Percentiles rank a stretch among this genome's conserved stretches.
phyloP scores from a whole-genome alignment of 2,113 vertebrate genomes.

The Tupaia chinensis region DNA sequence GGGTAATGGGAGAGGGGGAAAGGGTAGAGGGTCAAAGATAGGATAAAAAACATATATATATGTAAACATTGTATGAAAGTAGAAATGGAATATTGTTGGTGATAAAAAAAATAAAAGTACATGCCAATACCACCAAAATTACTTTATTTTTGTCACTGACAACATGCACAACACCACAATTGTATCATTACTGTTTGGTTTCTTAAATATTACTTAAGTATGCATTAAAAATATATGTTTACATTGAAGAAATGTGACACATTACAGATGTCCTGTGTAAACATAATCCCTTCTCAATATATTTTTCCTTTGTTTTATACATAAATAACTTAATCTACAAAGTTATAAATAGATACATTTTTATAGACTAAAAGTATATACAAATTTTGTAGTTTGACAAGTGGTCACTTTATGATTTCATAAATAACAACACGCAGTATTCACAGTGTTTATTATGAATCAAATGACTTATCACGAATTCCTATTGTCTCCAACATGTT shows the following conservation, averaged over 20 bases:
- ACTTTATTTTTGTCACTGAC: conserved; percentile 72
- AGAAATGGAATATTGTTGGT: too few relatives aligned
- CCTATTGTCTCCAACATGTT: not conserved
- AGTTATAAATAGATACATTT: conserved; percentile 69
- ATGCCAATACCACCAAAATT: conserved; percentile 44
- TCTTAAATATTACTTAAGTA: conserved; percentile 62
- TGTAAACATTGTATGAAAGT: too few relatives aligned
- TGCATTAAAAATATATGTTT: conserved; percentile 77
- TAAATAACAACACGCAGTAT: conserved; percentile 20
- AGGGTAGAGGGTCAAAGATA: too few relatives aligned
- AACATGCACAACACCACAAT: conserved; percentile 36
- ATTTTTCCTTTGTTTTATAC: conserved; percentile 65
- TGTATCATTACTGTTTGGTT: conserved; percentile 50
- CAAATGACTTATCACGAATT: not conserved
- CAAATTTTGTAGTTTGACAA: conserved; percentile 36
- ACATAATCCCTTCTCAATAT: conserved; percentile 54
- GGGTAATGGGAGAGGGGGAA: too few relatives aligned
- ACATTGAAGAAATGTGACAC: conserved; percentile 70
- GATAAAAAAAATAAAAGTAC: conserved; percentile 21
- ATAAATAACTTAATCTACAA: conserved; percentile 77
- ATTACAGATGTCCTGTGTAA: conserved; percentile 62
- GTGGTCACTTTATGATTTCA: conserved; percentile 32
- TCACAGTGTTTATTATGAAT: not conserved
- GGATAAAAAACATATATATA: too few relatives aligned
- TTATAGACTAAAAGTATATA: conserved; percentile 50